Percentiles rank a stretch among this genome's conserved stretches.
Conservation (phyloP, 2,888 invertebrate species). For the Balanococcus diminutus region DNA sequence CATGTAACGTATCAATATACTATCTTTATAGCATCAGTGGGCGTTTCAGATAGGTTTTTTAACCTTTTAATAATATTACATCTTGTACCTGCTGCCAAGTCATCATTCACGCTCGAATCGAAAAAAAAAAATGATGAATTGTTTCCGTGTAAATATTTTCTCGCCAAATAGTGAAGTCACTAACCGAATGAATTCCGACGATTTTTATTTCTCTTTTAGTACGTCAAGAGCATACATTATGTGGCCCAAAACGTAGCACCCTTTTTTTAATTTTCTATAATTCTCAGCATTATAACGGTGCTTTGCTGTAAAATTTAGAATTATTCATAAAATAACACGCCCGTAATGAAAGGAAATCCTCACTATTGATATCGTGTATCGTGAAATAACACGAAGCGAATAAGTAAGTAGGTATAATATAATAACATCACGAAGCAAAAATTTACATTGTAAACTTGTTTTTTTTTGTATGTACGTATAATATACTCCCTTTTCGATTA, state of each 20-base stretch:
- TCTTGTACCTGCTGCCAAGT: background rate
- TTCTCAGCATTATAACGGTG: background rate
- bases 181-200: background rate
- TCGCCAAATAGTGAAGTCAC: background rate
- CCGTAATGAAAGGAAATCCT: background rate
- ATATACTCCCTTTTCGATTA: too few species aligned
- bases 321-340: background rate
- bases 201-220: background rate
- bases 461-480: too few species aligned
- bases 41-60: background rate
- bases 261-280: background rate
- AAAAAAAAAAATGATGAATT: constrained; percentile 8
- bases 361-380: background rate
- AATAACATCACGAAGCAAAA: background rate
- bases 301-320: background rate
- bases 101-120: constrained; percentile 9
- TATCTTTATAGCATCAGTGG: background rate
- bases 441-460: background rate
- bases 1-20: background rate
- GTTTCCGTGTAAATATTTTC: constrained; percentile 15
- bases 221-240: background rate
- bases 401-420: too few species aligned
- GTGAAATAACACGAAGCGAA: background rate
- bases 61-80: constrained; percentile 38
- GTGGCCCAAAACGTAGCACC: background rate